A percentile compares a stretch with the other conserved stretches of the same genome.
Conservation (phyloP, 2,113 vertebrate species). For the Chionomys nivalis region DNA sequence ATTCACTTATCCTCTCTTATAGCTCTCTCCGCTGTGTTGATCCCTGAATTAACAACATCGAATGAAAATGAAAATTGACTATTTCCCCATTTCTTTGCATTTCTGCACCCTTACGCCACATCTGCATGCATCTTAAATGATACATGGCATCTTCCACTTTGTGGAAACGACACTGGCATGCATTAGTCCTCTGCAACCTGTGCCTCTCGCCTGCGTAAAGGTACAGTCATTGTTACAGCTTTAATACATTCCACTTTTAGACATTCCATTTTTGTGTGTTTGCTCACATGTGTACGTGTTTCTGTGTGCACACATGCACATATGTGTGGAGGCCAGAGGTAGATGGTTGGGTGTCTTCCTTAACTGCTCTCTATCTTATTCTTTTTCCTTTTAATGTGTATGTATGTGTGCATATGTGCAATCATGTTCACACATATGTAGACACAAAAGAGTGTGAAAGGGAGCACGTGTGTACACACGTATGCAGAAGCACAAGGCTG, state of each 20-base stretch:
- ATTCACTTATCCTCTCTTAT: no score
- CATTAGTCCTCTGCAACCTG: background rate
- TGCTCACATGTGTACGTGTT: background rate
- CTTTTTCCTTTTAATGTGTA: background rate
- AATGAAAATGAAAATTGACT: background rate
- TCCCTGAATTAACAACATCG: background rate
- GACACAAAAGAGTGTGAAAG: background rate
- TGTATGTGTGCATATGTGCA: no score
- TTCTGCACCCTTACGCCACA: background rate
- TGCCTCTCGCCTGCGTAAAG: no score
- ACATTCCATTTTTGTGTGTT: background rate
- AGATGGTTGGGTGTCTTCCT: background rate
- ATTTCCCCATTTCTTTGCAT: constrained; percentile 8
- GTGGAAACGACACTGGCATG: background rate
- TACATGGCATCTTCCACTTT: background rate
- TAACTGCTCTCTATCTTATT: background rate
- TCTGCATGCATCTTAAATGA: background rate
- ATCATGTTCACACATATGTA: background rate
- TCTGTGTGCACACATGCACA: background rate
- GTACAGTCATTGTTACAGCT: no score
- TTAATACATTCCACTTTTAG: no score
- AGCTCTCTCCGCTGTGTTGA: background rate
- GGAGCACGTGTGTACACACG: background rate
- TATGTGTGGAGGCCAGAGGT: background rate
- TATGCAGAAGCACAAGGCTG: background rate